Base-by-base conservation (phyloP, 2,797 vertebrate species). In the Eleutherodactylus coqui region DNA sequence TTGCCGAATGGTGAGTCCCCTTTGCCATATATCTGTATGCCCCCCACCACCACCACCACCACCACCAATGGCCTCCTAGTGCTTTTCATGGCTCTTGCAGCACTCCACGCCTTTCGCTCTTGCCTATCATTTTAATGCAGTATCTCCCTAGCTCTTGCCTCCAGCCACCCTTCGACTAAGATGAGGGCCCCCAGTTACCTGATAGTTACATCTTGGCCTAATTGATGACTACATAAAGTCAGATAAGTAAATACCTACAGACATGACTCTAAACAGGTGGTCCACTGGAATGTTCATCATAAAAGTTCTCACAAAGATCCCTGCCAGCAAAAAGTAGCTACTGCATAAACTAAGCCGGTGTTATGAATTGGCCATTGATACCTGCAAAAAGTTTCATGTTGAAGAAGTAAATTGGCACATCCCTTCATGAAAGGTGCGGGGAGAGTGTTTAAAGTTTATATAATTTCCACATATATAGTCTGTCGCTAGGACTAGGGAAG, bases 361-460 rank as follows among this genome's bases (percentile, higher is more conserved):
- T 38, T 21, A 41, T 72, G 69, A 72, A 72, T 72, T 43, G 27
- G 43, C 38, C 69, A 72, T 70, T 70, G 67, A 70, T 41, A 43
- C 36, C 36, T 72, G 38, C 69, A 43, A 72, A 41, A 72, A 34
- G 36, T n/a, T 69, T 69, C 34, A 69, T 19, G 34, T 69, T 8
- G 19, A n/a, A 72, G 38, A 21, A 72, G 69, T 72, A 72, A 72
- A 41, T 72, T 72, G 36, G 69, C 69, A 72, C 69, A 72, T 43
- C 69, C 69, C 36, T 4, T n/a, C 21, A 72, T 41, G 38, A 24
- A 72, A 72, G 69, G 69, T 38, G 69, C 69, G 17, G 69, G 36
- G 4, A 72, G 69, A 72, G 69, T 72, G 19, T 76, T 76, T 49
- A 49, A 75, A 27, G 49, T 27, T 69, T 72, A 72, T 72, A 72